phyloP scores from a whole-genome alignment of 2,797 vertebrate genomes.

The Odontamblyopus lacepedii region DNA sequence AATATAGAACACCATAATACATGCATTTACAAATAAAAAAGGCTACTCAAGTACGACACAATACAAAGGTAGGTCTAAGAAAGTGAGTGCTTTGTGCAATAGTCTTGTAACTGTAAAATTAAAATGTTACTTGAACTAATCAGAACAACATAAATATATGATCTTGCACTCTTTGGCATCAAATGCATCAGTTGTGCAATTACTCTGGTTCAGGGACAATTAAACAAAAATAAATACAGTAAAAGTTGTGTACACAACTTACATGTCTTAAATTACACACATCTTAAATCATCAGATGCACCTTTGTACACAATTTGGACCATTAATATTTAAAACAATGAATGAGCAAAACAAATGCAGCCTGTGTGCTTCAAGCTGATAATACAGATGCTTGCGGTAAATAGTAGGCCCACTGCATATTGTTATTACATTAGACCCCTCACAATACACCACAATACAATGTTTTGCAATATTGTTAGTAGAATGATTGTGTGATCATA shows the following conservation, averaged over 20 bases:
- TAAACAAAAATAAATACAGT: neutral
- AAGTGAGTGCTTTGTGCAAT: constrained; percentile 65
- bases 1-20: constrained; percentile 63
- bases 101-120: constrained; percentile 44
- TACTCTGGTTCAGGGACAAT: constrained; percentile 36
- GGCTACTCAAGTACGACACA: constrained; percentile 65
- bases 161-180: constrained; percentile 77
- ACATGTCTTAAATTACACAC: no score
- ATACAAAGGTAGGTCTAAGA: constrained; percentile 71
- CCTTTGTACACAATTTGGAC: neutral
- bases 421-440: neutral
- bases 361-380: constrained; percentile 26
- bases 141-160: constrained; percentile 39
- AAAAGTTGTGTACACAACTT: neutral
- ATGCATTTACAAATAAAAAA: constrained; percentile 77
- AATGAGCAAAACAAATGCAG: constrained; percentile 21
- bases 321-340: constrained; percentile 26
- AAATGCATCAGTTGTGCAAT: constrained; percentile 47
- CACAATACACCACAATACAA: constrained; percentile 20
- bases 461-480: constrained; percentile 3
- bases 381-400: constrained; percentile 36
- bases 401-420: neutral
- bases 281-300: neutral
- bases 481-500: constrained; percentile 73
- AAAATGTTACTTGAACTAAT: constrained; percentile 34